These are phyloP conservation scores for Alligator sinensis DNA, from an alignment of 2,113 vertebrate genomes.

Conservation along the genomic window DNA sequence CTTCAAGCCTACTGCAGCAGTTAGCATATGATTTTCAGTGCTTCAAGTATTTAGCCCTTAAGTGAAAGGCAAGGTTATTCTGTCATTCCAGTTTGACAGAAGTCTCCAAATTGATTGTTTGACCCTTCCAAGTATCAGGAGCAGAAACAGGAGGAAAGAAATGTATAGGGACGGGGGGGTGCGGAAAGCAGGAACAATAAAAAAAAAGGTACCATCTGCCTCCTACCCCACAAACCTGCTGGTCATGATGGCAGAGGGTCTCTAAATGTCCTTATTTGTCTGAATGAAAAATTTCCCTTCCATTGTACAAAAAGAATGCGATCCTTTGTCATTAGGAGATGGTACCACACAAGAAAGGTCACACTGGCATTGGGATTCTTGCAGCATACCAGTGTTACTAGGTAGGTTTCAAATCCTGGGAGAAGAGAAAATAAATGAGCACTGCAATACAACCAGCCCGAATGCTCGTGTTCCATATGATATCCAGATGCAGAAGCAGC, in stretches of 20 bases:
- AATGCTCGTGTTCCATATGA: too few relatives aligned
- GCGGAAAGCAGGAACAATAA: not conserved
- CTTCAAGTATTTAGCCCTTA: not conserved
- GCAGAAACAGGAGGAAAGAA: not conserved
- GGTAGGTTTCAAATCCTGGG: not conserved
- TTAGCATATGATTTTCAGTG: not conserved
- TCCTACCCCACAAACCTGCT: conserved; percentile 21
- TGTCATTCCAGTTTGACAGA: not conserved
- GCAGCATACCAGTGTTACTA: not conserved
- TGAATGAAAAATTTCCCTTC: not conserved
- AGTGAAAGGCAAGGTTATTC: not conserved
- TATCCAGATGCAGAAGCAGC: not conserved
- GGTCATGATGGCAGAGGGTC: conserved; percentile 4
- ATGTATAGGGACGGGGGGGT: not conserved
- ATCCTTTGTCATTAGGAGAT: not conserved
- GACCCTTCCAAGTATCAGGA: not conserved
- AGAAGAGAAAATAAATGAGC: not conserved
- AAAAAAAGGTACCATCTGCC: conserved; percentile 12
- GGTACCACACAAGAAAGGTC: not conserved
- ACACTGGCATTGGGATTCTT: not conserved
- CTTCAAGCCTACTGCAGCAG: not conserved
- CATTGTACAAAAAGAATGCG: not conserved
- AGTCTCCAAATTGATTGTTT: not conserved
- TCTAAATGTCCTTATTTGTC: conserved; percentile 45
- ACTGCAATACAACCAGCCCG: not conserved